phyloP scores from a whole-genome alignment of 2,113 vertebrate species.

The Cavia aperea region DNA sequence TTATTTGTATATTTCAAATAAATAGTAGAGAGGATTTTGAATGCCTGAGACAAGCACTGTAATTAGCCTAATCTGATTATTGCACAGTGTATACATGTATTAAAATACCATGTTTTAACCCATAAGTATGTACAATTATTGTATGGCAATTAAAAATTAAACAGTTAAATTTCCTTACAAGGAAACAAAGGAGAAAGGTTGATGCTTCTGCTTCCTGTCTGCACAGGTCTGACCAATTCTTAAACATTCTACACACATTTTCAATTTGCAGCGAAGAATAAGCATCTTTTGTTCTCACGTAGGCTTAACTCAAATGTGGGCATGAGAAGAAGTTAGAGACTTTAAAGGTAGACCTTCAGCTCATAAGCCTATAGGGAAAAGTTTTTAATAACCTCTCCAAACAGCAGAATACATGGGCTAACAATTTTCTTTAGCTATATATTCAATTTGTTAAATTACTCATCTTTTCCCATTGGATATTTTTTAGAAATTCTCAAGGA shows the following conservation, averaged over 20 bases:
- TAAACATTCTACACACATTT: neutral
- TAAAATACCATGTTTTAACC: neutral
- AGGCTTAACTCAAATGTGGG: neutral
- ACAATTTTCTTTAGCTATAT: constrained; percentile 4
- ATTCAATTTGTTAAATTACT: constrained; percentile 28
- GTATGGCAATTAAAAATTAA: neutral
- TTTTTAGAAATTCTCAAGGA: constrained; percentile 26
- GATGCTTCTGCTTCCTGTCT: neutral
- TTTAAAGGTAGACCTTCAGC: neutral
- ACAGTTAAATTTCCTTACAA: neutral
- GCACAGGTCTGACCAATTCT: neutral
- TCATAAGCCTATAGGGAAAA: neutral
- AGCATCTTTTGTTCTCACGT: neutral
- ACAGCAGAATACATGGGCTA: neutral
- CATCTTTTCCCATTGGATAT: neutral
- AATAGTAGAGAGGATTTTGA: neutral
- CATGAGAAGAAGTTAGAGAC: neutral
- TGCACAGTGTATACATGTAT: too few relatives aligned
- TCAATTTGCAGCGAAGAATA: neutral
- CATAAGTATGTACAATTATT: neutral
- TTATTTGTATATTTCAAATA: neutral
- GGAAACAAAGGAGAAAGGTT: neutral
- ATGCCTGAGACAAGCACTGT: neutral
- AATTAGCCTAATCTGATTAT: neutral
- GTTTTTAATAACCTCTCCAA: neutral